Base-by-base conservation (phyloP, 1,140 invertebrate genomes). In the Orius laevigatus region DNA sequence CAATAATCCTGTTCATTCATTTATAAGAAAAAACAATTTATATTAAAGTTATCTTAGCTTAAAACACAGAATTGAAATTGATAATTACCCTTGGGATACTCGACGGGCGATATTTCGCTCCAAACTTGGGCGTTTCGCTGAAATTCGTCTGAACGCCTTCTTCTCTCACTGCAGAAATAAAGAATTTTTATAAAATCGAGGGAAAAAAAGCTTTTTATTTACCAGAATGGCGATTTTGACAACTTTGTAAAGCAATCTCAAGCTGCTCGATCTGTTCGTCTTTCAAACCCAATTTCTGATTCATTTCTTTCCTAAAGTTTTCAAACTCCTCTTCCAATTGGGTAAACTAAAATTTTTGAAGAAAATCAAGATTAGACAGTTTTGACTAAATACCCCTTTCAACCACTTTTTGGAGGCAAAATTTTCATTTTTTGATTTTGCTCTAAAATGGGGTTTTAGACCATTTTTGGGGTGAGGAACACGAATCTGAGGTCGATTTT, bases 291-390 rank as follows among this genome's bases (percentile, higher is more conserved):
- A 71, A 53, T 48, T 72, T 61, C 25, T 64, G 57, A 54, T 70
- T 64, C 10, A 62, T 57, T 49, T 70, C 61, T 12, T 49, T 36
- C 51, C 67, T 70, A 53, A 70, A 73, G 25, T 71, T 66, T 20
- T 76, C 71, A 55, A 73, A 77, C 59, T 84, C 81, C 8, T 76
- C 73, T 59, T 84, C 79, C 3, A 84, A 63, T 57, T 81, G 76
- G 1, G 70, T 68, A 55, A 82, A 79, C 63, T 81, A 70, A 14
- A 43, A 56, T n/a, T n/a, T n/a, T 53, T 32, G 55, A 51, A 55
- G 8, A 50, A 1, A 51, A 39, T 48, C 33, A 33, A 46, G 16
- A 18, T 43, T n/a, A 12, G 25, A 9, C 25, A 18, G 3, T 15
- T 6, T n/a, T 8, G 15, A 18, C 12, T 43, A 5, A 9, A 15